phyloP scores from a whole-genome alignment of 2,888 invertebrate genomes.

The Patella depressa region DNA sequence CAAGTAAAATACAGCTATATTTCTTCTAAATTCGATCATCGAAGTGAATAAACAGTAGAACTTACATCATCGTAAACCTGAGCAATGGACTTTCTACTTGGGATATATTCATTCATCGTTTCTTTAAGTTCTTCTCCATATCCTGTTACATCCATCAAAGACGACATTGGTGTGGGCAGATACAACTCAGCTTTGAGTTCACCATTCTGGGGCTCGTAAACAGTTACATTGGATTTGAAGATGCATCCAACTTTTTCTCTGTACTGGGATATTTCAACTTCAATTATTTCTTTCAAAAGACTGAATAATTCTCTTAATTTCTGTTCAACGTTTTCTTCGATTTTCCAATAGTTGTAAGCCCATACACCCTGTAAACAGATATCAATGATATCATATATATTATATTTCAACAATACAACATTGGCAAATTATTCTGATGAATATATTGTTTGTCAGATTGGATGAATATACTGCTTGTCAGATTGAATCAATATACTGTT shows the following conservation, averaged over 20 bases:
- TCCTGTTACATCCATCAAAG: conserved; percentile 41
- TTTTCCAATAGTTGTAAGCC: conserved; percentile 52
- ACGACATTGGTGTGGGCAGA: conserved; percentile 51
- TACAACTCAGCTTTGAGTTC: conserved; percentile 58
- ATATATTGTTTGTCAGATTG: too few species aligned
- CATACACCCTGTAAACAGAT: conserved; percentile 44
- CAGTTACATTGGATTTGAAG: conserved; percentile 24
- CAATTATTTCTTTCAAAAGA: conserved; percentile 34
- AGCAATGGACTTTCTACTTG: conserved; percentile 8
- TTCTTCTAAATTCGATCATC: too few species aligned
- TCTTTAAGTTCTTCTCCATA: conserved; percentile 32
- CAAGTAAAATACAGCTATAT: too few species aligned
- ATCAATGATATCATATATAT: background rate
- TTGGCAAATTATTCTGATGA: too few species aligned
- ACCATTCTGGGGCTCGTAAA: conserved; percentile 63
- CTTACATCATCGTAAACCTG: background rate
- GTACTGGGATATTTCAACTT: conserved; percentile 41
- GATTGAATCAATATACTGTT: too few species aligned
- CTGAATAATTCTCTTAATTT: conserved; percentile 34
- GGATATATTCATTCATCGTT: conserved; percentile 34
- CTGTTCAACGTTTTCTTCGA: conserved; percentile 46
- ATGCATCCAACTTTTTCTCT: conserved; percentile 16
- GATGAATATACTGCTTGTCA: too few species aligned
- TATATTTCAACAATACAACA: too few species aligned
- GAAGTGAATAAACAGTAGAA: background rate